These are phyloP conservation scores for Bombylius discolor DNA, from an alignment of 2,888 invertebrate species.

Conservation along the genomic window DNA sequence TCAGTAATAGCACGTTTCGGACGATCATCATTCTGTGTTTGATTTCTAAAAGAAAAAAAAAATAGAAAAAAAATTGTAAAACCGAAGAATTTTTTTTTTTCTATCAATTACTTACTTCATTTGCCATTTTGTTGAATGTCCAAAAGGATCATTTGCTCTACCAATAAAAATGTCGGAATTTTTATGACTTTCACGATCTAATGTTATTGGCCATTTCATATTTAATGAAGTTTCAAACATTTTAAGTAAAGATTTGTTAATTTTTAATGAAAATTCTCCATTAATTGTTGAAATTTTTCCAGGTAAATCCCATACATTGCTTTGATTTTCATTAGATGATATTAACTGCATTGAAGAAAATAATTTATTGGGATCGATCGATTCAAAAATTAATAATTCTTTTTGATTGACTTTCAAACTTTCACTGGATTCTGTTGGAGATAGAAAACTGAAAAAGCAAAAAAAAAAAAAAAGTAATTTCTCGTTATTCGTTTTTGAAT, in stretches of 20 bases:
- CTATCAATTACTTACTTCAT: constrained; percentile 19
- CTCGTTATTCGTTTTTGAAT: neutral
- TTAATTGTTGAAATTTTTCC: constrained; percentile 6
- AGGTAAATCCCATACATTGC: constrained; percentile 11
- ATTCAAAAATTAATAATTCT: neutral
- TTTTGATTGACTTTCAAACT: neutral
- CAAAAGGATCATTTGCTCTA: constrained; percentile 33
- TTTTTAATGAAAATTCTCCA: too few species aligned
- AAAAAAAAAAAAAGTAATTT: too few species aligned
- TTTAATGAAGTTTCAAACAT: constrained; percentile 13
- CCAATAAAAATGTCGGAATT: constrained; percentile 27
- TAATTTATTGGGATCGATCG: neutral
- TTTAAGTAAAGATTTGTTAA: too few species aligned
- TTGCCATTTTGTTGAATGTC: constrained; percentile 33
- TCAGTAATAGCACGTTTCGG: constrained; percentile 63
- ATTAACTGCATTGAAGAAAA: neutral
- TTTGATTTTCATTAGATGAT: neutral
- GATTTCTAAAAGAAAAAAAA: constrained; percentile 1
- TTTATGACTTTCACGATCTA: constrained; percentile 8
- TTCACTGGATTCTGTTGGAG: neutral
- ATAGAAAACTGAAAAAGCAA: neutral
- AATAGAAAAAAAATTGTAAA: neutral
- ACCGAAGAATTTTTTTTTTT: neutral
- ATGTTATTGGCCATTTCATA: constrained; percentile 14
- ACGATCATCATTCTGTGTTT: constrained; percentile 34